Conservation (phyloP, 2,888 invertebrate genomes). For the Galeopsomyia nigrocyanea region DNA sequence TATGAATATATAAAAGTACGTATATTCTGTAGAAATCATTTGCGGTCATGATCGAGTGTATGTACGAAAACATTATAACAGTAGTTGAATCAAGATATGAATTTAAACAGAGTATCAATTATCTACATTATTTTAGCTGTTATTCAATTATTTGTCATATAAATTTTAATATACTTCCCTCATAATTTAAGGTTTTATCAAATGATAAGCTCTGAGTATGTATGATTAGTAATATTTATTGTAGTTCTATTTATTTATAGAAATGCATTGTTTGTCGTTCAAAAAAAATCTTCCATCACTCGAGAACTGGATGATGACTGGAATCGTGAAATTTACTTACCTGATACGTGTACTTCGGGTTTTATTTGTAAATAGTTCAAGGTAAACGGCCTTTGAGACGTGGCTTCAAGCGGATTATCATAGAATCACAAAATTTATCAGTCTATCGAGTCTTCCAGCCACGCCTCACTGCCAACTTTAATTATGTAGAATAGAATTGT, state of each 20-base stretch:
- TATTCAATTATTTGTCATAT: constrained; percentile 15
- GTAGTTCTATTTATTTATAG: no score
- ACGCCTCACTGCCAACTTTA: constrained; percentile 43
- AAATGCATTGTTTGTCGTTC: neutral
- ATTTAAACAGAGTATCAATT: neutral
- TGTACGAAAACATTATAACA: no score
- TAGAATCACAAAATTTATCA: constrained; percentile 19
- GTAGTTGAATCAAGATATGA: no score
- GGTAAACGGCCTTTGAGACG: constrained; percentile 43
- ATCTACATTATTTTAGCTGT: neutral
- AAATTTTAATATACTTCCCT: neutral
- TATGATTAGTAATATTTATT: neutral
- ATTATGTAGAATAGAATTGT: constrained; percentile 27
- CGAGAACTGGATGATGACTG: neutral
- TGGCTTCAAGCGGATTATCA: constrained; percentile 43
- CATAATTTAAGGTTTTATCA: neutral
- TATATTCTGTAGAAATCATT: neutral
- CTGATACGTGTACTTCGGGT: constrained; percentile 43
- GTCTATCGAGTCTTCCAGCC: constrained; percentile 41
- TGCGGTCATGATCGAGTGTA: neutral
- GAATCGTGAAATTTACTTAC: constrained; percentile 19
- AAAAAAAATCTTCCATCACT: neutral
- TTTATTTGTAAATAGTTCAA: constrained; percentile 43
- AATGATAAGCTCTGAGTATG: neutral
- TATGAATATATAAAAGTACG: constrained; percentile 15